phyloP scores from a whole-genome alignment of 2,888 invertebrate genomes.

The Tenthredo notha region DNA sequence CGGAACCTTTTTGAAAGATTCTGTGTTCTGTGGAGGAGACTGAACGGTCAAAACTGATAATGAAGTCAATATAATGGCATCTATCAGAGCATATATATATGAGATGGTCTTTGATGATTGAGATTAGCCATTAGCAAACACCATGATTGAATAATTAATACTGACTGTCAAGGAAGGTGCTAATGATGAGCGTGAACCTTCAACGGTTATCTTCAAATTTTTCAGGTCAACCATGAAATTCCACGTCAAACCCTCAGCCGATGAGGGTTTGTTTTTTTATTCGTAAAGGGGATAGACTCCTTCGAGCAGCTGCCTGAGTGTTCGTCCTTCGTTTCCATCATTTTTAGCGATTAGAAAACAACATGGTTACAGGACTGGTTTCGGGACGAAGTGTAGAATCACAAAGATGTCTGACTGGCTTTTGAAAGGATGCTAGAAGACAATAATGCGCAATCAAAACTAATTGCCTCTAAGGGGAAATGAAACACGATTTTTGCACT shows the following conservation, averaged over 20 bases:
- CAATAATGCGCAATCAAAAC: not conserved
- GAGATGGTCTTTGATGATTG: no score
- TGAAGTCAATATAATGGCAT: no score
- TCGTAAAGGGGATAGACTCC: no score
- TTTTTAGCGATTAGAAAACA: not conserved
- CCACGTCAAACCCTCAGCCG: not conserved
- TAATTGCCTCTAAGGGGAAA: no score
- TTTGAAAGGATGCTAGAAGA: not conserved
- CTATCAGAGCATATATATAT: no score
- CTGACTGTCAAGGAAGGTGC: not conserved
- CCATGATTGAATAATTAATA: not conserved
- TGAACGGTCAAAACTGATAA: no score
- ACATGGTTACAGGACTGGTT: not conserved
- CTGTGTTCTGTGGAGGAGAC: no score
- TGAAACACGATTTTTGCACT: no score
- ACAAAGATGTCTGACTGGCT: not conserved
- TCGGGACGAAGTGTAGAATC: not conserved
- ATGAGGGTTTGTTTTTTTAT: not conserved
- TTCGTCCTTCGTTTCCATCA: not conserved
- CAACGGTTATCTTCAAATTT: not conserved
- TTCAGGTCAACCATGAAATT: not conserved
- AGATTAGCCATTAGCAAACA: not conserved
- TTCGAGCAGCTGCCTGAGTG: not conserved
- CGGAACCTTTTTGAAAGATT: no score
- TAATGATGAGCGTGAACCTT: not conserved